phyloP scores from a whole-genome alignment of 2,797 vertebrate genomes.

The Salarias fasciatus region DNA sequence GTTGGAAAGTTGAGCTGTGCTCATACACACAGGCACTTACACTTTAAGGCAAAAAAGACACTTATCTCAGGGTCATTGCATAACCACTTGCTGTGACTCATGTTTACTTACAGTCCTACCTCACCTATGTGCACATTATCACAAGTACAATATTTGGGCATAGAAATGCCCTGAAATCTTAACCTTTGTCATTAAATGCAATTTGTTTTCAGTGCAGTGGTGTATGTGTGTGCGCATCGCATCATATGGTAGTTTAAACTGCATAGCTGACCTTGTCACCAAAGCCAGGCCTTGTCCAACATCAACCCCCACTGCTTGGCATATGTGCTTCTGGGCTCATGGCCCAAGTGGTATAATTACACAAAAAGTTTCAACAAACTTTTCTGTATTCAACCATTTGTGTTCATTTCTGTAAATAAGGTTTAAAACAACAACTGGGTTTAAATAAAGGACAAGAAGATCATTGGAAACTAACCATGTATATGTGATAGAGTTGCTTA shows the following conservation, averaged over 20 bases:
- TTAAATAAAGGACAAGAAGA: neutral
- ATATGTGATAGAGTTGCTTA: slow-evolving; percentile 7
- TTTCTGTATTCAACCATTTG: neutral
- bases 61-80: slow-evolving; percentile 31
- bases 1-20: neutral
- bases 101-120: slow-evolving; percentile 23
- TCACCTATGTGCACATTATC: neutral
- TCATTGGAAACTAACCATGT: neutral
- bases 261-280: neutral
- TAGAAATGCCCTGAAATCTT: neutral
- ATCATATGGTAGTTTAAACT: slow-evolving; percentile 1
- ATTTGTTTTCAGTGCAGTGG: too few species aligned
- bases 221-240: too few species aligned
- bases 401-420: neutral
- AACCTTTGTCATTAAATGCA: too few species aligned
- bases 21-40: slow-evolving; percentile 12
- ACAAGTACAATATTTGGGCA: neutral
- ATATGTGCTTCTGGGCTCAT: neutral
- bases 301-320: neutral
- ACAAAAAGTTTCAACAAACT: neutral
- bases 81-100: slow-evolving; percentile 40
- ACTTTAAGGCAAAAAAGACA: slow-evolving; percentile 14
- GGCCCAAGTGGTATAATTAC: neutral
- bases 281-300: slow-evolving; percentile 1
- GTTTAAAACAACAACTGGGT: slow-evolving; percentile 2